Percentiles rank a stretch among this genome's conserved stretches.
phyloP scores from a whole-genome alignment of 2,888 invertebrate genomes.

The Epirrhoe tristata region DNA sequence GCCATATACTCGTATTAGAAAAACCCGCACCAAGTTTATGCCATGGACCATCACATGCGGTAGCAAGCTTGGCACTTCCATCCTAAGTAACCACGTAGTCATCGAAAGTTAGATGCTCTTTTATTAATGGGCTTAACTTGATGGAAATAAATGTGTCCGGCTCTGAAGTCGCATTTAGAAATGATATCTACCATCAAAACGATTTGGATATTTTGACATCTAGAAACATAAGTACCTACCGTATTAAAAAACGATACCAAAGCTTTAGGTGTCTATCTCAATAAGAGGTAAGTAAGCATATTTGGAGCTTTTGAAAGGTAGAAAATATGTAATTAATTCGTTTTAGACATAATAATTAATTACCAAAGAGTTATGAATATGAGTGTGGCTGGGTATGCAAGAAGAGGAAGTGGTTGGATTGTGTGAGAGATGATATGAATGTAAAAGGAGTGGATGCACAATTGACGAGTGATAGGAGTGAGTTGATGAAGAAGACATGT shows the following conservation, averaged over 20 bases:
- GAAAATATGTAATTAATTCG: too few relatives aligned
- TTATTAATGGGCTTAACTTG: constrained; percentile 26
- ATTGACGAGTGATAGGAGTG: too few relatives aligned
- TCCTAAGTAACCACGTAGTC: not conserved
- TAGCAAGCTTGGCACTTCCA: constrained; percentile 2
- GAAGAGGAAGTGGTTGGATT: too few relatives aligned
- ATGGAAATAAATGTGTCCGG: constrained; percentile 42
- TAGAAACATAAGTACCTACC: constrained; percentile 37
- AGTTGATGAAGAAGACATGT: too few relatives aligned
- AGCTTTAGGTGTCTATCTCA: not conserved
- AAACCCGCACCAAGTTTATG: not conserved
- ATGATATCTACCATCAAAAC: constrained; percentile 28
- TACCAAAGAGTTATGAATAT: too few relatives aligned
- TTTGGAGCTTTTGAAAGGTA: not conserved
- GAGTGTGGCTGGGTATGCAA: too few relatives aligned
- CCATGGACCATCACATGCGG: not conserved
- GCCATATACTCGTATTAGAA: not conserved
- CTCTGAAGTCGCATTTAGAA: constrained; percentile 36
- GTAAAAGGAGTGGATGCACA: too few relatives aligned
- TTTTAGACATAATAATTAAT: too few relatives aligned
- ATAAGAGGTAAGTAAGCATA: constrained; percentile 6
- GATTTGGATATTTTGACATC: constrained; percentile 34
- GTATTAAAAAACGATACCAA: not conserved
- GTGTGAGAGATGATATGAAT: too few relatives aligned
- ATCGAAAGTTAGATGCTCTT: constrained; percentile 23